Percentiles rank a stretch among this genome's conserved stretches.
Conservation (phyloP, 2,797 vertebrate genomes). For the Coendou prehensilis region DNA sequence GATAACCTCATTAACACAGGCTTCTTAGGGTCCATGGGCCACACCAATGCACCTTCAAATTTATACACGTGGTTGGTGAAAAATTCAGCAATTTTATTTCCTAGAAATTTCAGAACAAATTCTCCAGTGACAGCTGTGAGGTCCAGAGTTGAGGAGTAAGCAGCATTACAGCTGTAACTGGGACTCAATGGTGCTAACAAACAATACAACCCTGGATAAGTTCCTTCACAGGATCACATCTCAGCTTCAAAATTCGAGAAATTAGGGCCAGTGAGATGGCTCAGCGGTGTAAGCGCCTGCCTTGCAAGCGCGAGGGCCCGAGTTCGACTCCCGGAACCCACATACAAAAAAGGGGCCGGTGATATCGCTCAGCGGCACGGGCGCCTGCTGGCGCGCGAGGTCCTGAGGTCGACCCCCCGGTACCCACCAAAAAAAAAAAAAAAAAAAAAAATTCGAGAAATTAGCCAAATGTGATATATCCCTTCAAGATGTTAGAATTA, state of each 20-base stretch:
- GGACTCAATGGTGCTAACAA: neutral
- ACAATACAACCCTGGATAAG: neutral
- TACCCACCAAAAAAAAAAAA: no score
- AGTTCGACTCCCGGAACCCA: no score
- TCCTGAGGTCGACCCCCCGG: no score
- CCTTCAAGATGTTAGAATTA: neutral
- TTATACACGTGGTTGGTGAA: neutral
- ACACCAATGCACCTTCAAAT: neutral
- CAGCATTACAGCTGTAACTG: neutral
- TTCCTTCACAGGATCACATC: neutral
- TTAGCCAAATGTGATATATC: neutral
- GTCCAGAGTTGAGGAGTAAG: neutral
- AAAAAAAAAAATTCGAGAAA: conserved; percentile 29
- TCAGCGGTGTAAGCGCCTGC: no score
- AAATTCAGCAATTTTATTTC: neutral
- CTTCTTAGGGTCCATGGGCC: neutral
- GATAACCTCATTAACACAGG: neutral
- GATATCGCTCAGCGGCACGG: no score
- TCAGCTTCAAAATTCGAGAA: neutral
- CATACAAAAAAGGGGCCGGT: no score
- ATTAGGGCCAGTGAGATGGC: no score
- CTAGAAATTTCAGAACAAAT: neutral
- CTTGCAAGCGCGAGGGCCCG: no score
- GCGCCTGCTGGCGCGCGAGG: no score
- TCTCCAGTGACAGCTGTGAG: neutral